Evolutionary conservation across 2,113 vertebrate species (phyloP).

Genomic region (Elaphurus davidianus): DNA sequence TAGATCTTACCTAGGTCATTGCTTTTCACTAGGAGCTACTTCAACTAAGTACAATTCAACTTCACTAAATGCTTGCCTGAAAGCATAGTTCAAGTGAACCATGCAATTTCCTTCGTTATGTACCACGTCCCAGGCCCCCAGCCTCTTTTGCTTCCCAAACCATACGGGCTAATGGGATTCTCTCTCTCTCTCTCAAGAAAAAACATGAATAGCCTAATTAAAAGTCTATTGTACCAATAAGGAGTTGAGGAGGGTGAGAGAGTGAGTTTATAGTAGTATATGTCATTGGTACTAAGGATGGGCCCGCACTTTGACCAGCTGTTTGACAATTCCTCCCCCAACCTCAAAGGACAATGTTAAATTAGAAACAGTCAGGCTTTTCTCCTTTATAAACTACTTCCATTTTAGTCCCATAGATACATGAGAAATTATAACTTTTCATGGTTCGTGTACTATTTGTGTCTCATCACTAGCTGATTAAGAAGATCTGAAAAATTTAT

Average conservation of each 20-base stretch:
- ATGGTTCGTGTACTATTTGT: not conserved
- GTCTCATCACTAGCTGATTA: constrained; percentile 37
- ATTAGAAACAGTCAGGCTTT: not conserved
- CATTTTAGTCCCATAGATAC: not conserved
- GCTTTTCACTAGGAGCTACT: constrained; percentile 43
- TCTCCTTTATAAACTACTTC: not conserved
- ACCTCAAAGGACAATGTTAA: not conserved
- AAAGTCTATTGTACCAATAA: not conserved
- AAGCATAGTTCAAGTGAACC: constrained; percentile 34
- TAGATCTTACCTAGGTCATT: constrained; percentile 50
- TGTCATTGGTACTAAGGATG: not conserved
- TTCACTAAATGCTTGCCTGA: not conserved
- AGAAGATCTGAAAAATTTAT: constrained; percentile 1
- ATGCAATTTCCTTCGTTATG: not conserved
- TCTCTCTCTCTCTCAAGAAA: not conserved
- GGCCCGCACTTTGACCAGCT: not conserved
- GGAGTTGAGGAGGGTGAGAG: not conserved
- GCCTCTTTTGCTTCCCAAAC: not conserved
- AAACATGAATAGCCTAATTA: not conserved
- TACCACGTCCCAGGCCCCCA: not conserved
- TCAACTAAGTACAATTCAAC: constrained; percentile 49
- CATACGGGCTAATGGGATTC: not conserved
- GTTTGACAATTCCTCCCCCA: not conserved
- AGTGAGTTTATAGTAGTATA: not conserved
- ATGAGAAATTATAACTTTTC: not conserved